Conservation (phyloP, 53 echinoderm and acorn worm genomes). For the Paracentrotus lividus region DNA sequence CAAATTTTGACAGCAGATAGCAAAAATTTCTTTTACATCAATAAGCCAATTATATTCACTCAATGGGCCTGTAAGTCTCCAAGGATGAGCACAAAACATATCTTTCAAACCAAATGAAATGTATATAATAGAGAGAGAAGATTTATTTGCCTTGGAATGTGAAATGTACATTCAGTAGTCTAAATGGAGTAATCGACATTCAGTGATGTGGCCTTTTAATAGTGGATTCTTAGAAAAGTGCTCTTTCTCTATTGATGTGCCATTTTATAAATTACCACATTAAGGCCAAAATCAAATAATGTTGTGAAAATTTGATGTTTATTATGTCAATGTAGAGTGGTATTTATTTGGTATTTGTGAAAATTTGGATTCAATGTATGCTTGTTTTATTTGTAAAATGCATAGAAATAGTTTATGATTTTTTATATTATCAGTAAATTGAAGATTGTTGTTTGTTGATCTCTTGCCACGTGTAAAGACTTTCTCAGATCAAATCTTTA, state of each 20-base stretch:
- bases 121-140: background rate
- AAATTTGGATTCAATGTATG: background rate
- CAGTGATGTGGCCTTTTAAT: slow-evolving; percentile 9
- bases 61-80: background rate
- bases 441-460: background rate
- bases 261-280: background rate
- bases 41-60: background rate
- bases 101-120: background rate
- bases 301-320: no score
- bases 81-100: background rate
- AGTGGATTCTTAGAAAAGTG: background rate
- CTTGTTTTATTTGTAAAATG: background rate
- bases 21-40: background rate
- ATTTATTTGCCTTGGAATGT: slow-evolving; percentile 14
- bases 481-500: background rate
- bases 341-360: background rate
- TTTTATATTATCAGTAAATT: background rate
- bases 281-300: background rate
- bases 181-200: no score
- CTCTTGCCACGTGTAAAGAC: background rate
- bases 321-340: background rate
- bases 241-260: background rate
- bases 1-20: background rate
- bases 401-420: background rate
- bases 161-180: background rate